phyloP scores from a whole-genome alignment of 2,888 invertebrate species.

The Odontocerum albicorne region DNA sequence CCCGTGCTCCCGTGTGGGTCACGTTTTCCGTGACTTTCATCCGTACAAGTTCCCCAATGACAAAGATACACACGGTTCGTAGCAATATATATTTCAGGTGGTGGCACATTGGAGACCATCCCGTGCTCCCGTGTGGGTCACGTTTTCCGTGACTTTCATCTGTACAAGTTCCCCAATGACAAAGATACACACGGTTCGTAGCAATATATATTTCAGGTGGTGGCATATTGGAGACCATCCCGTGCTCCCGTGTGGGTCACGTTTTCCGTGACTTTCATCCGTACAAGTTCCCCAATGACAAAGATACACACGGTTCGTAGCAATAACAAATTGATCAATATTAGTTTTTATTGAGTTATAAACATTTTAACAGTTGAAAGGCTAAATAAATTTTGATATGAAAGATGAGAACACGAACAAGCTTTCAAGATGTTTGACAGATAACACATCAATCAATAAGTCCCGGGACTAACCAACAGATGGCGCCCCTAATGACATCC shows the following conservation, averaged over 20 bases:
- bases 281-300: constrained; percentile 83
- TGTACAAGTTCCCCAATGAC: constrained; percentile 86
- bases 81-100: constrained; percentile 55
- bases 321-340: too few species aligned
- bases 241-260: constrained; percentile 95
- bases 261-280: constrained; percentile 95
- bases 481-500: too few species aligned
- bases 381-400: too few species aligned
- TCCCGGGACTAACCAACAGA: too few species aligned
- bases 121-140: constrained; percentile 97
- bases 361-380: too few species aligned
- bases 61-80: constrained; percentile 83
- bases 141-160: constrained; percentile 93
- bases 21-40: constrained; percentile 93
- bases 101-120: constrained; percentile 89
- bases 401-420: too few species aligned
- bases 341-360: too few species aligned
- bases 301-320: constrained; percentile 81
- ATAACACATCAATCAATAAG: too few species aligned
- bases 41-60: constrained; percentile 89
- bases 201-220: constrained; percentile 65
- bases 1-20: constrained; percentile 94
- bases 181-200: constrained; percentile 93
- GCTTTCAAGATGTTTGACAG: too few species aligned
- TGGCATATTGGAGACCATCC: constrained; percentile 89